Evolutionary conservation across 2,797 vertebrate species (phyloP), one percentile per base, ranked within the genome.

Genomic region (Dendrocincla fuliginosa): DNA sequence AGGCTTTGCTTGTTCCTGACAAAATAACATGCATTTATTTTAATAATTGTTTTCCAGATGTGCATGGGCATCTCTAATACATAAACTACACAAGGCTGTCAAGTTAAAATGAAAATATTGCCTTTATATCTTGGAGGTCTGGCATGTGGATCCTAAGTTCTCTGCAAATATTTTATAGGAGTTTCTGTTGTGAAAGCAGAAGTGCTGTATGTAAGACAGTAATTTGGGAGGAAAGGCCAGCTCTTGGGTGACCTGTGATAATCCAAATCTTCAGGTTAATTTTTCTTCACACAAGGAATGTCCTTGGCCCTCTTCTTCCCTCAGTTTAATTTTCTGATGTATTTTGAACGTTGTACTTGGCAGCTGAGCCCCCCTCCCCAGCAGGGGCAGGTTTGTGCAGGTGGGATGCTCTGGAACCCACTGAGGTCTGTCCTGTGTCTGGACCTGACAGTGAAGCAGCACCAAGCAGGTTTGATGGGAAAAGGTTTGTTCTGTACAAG

Each of bases 301-400:
- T 46, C 44, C 27, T 59, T 4, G 9, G 8, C 25, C 22, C 18
- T 53, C 15, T n/a, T 55, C 6, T 14, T 7, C 16, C 9, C 3
- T 18, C 22, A 27, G 23, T 37, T 41, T 28, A n/a, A 23, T n/a
- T 63, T 71, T 15, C 56, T 30, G 44, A 59, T 50, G 9, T 27
- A 16, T 57, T 30, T 28, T 44, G 84, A 47, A 55, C 17, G 1
- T 22, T 22, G 44, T 44, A 4, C 6, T 39, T 67, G 23, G 2
- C 49, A 42, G 35, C 27, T 79, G 63, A n/a, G 2, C 16, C 4
- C 10, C 11, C 2, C 1, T 9, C 4, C 25, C 16, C 13, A 2
- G 5, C 11, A 16, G 28, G 39, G 57, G 30, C 13, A 57, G 37
- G 3, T 4, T 23, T 28, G 25, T 10, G 1, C 9, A 10, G 46